Conservation (phyloP, 37 sponge, comb jelly and placozoan genomes). For the Halisarca cf. caerulea region DNA sequence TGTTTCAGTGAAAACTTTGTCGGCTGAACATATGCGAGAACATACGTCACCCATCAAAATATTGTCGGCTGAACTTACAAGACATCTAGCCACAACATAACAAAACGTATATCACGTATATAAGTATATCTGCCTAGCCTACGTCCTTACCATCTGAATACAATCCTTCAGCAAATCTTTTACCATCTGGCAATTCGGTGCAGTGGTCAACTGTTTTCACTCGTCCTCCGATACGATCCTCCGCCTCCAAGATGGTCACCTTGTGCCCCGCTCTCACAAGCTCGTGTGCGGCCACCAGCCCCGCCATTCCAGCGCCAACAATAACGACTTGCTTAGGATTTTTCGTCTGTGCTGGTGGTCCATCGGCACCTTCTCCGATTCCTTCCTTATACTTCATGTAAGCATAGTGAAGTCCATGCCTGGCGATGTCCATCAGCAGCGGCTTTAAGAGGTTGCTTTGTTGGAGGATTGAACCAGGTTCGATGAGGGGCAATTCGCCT, state of each 20-base stretch:
- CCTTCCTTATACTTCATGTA: conserved; percentile 14
- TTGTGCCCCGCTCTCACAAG: conserved; percentile 55
- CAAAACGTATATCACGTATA: too few species aligned
- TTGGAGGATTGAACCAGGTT: background rate
- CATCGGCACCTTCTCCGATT: background rate
- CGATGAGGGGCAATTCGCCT: too few species aligned
- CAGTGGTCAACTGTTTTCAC: conserved; percentile 27
- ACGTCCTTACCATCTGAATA: conserved; percentile 42
- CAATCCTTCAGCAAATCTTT: conserved; percentile 46
- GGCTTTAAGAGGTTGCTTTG: conserved; percentile 55
- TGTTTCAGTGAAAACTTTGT: too few species aligned
- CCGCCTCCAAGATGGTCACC: conserved; percentile 56
- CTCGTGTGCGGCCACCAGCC: conserved; percentile 64
- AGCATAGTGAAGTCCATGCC: conserved; percentile 42
- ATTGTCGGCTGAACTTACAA: too few species aligned
- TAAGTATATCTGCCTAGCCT: too few species aligned
- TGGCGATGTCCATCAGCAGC: conserved; percentile 32
- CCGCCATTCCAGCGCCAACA: conserved; percentile 62
- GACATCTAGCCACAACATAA: too few species aligned
- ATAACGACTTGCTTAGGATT: conserved; percentile 44
- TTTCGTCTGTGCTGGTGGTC: background rate
- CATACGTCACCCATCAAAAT: too few species aligned
- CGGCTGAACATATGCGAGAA: too few species aligned
- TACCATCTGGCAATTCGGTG: background rate
- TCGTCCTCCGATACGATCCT: conserved; percentile 55